Base-by-base conservation (phyloP, 2,888 invertebrate species). In the Hemithea aestivaria region DNA sequence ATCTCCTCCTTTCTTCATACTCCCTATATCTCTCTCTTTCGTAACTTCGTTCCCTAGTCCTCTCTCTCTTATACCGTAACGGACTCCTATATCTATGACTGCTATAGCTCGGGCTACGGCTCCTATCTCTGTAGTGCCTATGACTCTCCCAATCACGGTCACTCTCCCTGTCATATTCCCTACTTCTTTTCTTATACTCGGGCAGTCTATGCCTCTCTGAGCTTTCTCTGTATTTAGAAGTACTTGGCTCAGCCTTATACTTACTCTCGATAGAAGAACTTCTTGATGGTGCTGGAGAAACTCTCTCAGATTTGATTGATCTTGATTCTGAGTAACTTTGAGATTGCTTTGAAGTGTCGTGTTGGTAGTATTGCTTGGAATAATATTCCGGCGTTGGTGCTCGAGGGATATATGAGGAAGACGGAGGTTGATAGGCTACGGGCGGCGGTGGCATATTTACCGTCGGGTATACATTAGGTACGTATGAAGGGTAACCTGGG, bases 51-150 rank as follows among this genome's bases (percentile, higher is more conserved):
- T 40, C 34, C 11, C 20, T 16, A 20, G 29, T 11, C 16, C 2
- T 16, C 11, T 40, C 45, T 36, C 36, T 46, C 2, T 41, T 41
- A 8, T 40, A 31, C 35, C 45, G 41, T n/a, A 48, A 61, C 20
- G 68, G 68, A 46, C 73, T 73, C 35, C 62, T 59, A 21, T 35
- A 33, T 27, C 62, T 41, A 26, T 49, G 53, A 48, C 64, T 66
- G 6, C 63, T 35, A 26, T 50, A 56, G 46, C 63, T 66, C 4
- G 72, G 71, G 47, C 75, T 77, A 10, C 58, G 62, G 39, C 65
- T 66, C 30, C 60, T 40, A 51, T 22, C 54, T 41, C 57, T 62
- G 22, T 53, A 53, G 10, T 54, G 53, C 39, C 51, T 53, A 37
- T 61, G 26, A 45, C 40, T 32, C 10, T 53, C 51, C 10, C 46